Conservation (phyloP, 2,113 vertebrate genomes). For the Halichoeres trimaculatus region DNA sequence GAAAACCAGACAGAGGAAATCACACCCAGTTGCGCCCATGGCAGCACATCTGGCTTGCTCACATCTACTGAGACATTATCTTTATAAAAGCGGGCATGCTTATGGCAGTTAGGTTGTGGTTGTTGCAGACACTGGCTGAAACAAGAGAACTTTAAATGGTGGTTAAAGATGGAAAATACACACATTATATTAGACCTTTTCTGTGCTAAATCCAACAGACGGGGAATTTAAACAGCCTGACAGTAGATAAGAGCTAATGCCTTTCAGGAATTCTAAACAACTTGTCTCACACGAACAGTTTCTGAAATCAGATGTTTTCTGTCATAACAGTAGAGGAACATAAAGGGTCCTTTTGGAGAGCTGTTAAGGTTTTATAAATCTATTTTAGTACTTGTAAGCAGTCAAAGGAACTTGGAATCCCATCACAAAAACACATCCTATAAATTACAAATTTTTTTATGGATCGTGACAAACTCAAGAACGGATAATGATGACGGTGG, state of each 20-base stretch:
- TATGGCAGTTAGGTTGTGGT: constrained; percentile 56
- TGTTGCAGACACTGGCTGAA: constrained; percentile 24
- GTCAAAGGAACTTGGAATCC: not conserved
- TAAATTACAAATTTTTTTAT: not conserved
- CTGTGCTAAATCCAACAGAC: constrained; percentile 7
- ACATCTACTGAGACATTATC: constrained; percentile 60
- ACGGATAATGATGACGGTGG: constrained; percentile 25
- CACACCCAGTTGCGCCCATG: constrained; percentile 75
- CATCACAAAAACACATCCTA: not conserved
- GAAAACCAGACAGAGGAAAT: constrained; percentile 83
- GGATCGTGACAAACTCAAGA: constrained; percentile 26
- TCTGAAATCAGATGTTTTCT: constrained; percentile 6
- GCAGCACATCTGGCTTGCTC: constrained; percentile 62
- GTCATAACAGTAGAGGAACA: constrained; percentile 14
- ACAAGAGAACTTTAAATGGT: constrained; percentile 45
- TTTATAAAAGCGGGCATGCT: constrained; percentile 58
- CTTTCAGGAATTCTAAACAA: constrained; percentile 39
- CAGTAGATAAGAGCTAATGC: constrained; percentile 25
- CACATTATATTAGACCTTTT: constrained; percentile 12
- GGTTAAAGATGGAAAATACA: constrained; percentile 43
- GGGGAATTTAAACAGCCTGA: constrained; percentile 25
- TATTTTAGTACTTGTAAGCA: constrained; percentile 4
- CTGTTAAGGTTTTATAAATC: not conserved
- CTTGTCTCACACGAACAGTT: constrained; percentile 26
- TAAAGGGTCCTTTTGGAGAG: constrained; percentile 3